Base-by-base conservation (phyloP, 1,140 invertebrate species). In the Protaetia brevitarsis region DNA sequence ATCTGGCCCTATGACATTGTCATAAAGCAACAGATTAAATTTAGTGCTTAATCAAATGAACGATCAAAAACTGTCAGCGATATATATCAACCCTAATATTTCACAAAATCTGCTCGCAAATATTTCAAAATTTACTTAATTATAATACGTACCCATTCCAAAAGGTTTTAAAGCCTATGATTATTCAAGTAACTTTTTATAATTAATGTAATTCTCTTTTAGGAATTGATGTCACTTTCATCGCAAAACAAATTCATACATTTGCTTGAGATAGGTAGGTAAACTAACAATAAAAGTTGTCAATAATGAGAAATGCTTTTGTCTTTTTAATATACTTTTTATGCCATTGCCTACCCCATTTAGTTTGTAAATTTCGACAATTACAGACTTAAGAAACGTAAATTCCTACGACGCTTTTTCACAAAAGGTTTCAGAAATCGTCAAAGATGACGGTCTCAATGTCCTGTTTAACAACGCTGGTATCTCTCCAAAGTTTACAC, bases 391-490 rank as follows among this genome's bases (percentile, higher is more conserved):
- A 13, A 83, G 73, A 23, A 80, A 92, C 64, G 83, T 84, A 16
- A 78, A 85, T n/a, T 80, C 77, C 16, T 89, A 88, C 68, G 79
- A 82, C 0, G 79, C 80, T 28, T 73, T 93, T 7, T 78, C 85
- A 0, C 76, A 84, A 11, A 70, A 84, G 68, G 84, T 94, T 0
- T 69, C 74, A 3, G 70, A 83, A 66, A 79, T 87, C 34, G 83
- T 92, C 1, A 84, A 87, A 56, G 81, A 85, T 8, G 73, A 82
- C 57, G 93, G 93, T 3, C 78, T 96, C 0, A 94, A 94, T 78
- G 81, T 95, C 19, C 79, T 96, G 0, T 87, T 95, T 37, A 96
- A 95, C 74, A 96, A 94, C 82, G 93, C 93, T 36, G 93, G 91
- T 11, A 80, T 91, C 21, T 83, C 87, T 1, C 84, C 88, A 1